phyloP scores from a whole-genome alignment of 2,797 vertebrate species.

The Bucorvus abyssinicus region DNA sequence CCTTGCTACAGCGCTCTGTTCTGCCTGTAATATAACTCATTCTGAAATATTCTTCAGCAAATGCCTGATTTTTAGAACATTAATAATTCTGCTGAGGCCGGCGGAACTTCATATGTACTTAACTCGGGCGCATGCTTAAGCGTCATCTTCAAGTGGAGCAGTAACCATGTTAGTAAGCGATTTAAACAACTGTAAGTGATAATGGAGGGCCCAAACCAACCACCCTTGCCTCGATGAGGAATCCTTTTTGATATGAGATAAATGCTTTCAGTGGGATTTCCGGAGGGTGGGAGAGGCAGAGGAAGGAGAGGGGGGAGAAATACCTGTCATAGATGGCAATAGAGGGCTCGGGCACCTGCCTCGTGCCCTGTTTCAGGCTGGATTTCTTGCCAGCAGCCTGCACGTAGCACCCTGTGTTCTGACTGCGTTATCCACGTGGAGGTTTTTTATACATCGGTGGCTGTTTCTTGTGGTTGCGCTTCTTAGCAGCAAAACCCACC shows the following conservation, averaged over 20 bases:
- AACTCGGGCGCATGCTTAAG: background rate
- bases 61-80: background rate
- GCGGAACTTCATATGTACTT: background rate
- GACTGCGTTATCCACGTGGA: background rate
- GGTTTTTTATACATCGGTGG: background rate
- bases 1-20: background rate
- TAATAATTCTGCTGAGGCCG: background rate
- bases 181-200: background rate
- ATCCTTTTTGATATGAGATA: background rate
- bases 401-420: background rate
- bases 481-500: background rate
- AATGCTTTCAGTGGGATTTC: background rate
- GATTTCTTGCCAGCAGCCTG: background rate
- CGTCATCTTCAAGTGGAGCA: background rate
- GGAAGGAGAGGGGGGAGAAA: accelerated
- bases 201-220: background rate
- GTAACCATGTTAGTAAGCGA: background rate
- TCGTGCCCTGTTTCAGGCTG: background rate
- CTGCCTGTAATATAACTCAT: background rate
- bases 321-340: background rate
- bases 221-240: background rate
- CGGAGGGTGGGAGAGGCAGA: background rate
- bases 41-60: background rate
- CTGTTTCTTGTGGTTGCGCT: background rate
- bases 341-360: background rate